Evolutionary conservation across 2,888 invertebrate species (phyloP).

Genomic region (Heliconius charithonia): DNA sequence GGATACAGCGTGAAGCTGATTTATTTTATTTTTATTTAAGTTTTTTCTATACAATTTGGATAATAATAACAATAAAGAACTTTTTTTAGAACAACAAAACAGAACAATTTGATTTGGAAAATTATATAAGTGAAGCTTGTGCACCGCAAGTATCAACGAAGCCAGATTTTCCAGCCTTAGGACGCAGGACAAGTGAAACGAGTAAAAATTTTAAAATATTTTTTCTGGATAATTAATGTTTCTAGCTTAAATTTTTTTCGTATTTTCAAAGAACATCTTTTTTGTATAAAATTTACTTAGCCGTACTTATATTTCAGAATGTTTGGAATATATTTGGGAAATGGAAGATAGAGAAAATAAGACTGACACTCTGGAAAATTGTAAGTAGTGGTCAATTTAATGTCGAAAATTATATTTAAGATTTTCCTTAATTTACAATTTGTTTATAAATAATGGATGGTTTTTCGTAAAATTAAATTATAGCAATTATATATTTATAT

Average conservation of each 20-base stretch:
- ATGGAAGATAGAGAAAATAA: slow-evolving; percentile 51
- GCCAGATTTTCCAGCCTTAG: slow-evolving; percentile 55
- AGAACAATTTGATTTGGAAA: slow-evolving; percentile 32
- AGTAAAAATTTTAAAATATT: slow-evolving; percentile 37
- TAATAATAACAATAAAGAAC: no score
- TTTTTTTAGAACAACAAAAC: slow-evolving; percentile 41
- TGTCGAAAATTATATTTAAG: background rate
- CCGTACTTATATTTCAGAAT: slow-evolving; percentile 42
- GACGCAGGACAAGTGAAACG: slow-evolving; percentile 43
- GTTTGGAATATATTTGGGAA: slow-evolving; percentile 46
- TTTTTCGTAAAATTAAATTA: background rate
- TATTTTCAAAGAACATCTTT: background rate
- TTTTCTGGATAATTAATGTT: background rate
- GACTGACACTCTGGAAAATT: slow-evolving; percentile 47
- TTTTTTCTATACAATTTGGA: no score
- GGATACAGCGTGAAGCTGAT: no score
- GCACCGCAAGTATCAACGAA: slow-evolving; percentile 45
- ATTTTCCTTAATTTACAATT: background rate
- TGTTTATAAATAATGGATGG: background rate
- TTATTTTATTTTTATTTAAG: no score
- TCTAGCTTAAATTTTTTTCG: no score
- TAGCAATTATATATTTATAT: background rate
- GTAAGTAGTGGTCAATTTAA: slow-evolving; percentile 52
- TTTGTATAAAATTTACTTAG: background rate
- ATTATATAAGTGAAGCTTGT: slow-evolving; percentile 51